These are phyloP conservation scores for Drosophila antonietae DNA, from an alignment of 2,888 invertebrate genomes.

Conservation along the genomic window DNA sequence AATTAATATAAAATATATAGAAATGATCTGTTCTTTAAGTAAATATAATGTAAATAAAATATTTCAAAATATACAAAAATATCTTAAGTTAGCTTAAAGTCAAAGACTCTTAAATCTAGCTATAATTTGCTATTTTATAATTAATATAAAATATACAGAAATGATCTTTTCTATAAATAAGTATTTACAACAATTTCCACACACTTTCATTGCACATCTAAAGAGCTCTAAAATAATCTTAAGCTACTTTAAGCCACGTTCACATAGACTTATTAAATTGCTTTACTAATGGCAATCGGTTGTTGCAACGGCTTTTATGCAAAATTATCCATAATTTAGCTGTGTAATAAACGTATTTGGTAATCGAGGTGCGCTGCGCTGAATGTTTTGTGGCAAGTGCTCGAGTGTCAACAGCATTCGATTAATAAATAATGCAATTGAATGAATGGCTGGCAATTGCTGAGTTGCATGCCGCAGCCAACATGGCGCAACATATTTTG, in stretches of 20 bases:
- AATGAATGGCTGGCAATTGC: constrained; percentile 56
- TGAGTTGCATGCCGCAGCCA: constrained; percentile 38
- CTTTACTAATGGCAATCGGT: background rate
- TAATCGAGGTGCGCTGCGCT: constrained; percentile 8
- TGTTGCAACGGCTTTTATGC: background rate
- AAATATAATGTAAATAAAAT: too few relatives aligned
- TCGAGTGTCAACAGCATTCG: constrained; percentile 64
- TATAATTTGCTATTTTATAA: too few relatives aligned
- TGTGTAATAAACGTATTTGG: constrained; percentile 11
- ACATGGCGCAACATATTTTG: constrained; percentile 52
- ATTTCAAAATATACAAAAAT: too few relatives aligned
- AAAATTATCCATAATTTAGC: background rate
- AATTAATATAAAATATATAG: too few relatives aligned
- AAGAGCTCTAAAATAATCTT: background rate
- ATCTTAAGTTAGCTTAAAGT: too few relatives aligned
- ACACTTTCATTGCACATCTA: background rate
- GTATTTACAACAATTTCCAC: too few relatives aligned
- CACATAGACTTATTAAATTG: background rate
- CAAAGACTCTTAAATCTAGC: too few relatives aligned
- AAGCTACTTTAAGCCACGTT: background rate
- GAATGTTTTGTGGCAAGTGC: constrained; percentile 34
- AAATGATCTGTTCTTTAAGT: too few relatives aligned
- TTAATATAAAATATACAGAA: too few relatives aligned
- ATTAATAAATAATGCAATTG: constrained; percentile 72
- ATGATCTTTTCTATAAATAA: too few relatives aligned